Base-by-base conservation (phyloP, 2,888 invertebrate genomes). In the Schrankia costaestrigalis region DNA sequence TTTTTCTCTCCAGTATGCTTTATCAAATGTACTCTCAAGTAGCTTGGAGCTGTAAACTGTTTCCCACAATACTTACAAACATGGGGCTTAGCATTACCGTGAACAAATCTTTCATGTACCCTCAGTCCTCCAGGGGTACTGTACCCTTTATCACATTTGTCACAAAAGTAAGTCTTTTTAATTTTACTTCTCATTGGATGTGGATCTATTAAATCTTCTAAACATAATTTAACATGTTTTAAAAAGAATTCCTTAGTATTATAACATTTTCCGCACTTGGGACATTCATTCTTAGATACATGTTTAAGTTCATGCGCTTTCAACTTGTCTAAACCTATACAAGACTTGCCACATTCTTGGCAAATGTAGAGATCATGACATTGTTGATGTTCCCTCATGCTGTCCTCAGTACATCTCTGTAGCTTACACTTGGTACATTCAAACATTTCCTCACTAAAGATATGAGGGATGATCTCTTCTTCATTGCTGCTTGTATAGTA, bases 1-100 rank as follows among this genome's bases (percentile, higher is more conserved):
- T 84, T 85, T 43, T 74, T 84, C 32, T 80, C 84, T 1, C 80
- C 77, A 0, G 87, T 85, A 31, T 87, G 86, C 18, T 72, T 86
- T 1, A 87, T 55, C 74, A 82, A 76, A 28, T 85, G 85, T 1
- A 65, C 68, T 51, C 74, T 80, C 8, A 85, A 56, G 37, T 79
- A 82, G 41, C 85, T 85, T 0, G 83, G 84, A 21, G 85, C 85
- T n/a, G 83, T 83, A 26, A 86, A 86, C 23, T 76, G 63, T 40
- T 85, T 86, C 1, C 77, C 72, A 43, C 85, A 86, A 24, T 64
- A 61, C 8, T 71, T 56, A 41, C 85, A 86, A 3, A 73, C 47
- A 43, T 86, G 85, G 2, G 76, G 78, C 17, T 78, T 71, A 1
- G 81, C 85, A 59, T 80, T 67, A 1, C 75, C 84, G 51, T 86